Base-by-base conservation (phyloP, 2,797 vertebrate species). In the Sebastes ruberrimus region DNA sequence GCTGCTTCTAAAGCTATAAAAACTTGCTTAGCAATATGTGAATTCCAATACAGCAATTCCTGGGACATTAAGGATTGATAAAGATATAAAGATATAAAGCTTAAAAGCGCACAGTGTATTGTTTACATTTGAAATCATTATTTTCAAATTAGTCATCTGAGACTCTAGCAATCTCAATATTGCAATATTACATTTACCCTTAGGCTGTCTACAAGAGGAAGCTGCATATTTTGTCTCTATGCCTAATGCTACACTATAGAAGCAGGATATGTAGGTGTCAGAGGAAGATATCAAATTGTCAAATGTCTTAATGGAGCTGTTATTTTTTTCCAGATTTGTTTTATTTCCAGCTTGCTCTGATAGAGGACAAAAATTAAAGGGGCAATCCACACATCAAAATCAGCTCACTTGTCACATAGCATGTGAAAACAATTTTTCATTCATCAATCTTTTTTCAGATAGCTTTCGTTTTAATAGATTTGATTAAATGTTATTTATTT, bases 21-120 rank as follows among this genome's bases (percentile, higher is more conserved):
- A 78, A 65, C 33, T 7, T 25, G 0, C 59, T 59, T n/a, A 69
- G 56, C 42, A 60, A 74, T 42, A 75, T 33, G 46, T 56, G 23
- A 80, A 71, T 75, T 81, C 9, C 76, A 85, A 74, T 69, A 77
- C 13, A 67, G n/a, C 67, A 82, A 57, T 80, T 78, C n/a, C 18
- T 53, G 46, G 20, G 16, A 64, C 68, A 82, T 57, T 57, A 81
- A 67, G 56, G 67, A 56, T 30, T 30, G 30, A 76, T 62, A 71
- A 30, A 56, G 25, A 76, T 53, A 76, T 62, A 71, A 30, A n/a
- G 25, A 76, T 49, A 18, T 63, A 42, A 76, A 49, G 49, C 22
- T 75, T 28, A 71, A 13, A 71, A 33, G 2, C 6, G 5, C 9
- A 65, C 30, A 59, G 38, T 49, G 35, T 49, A 66, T 76, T 73